Conservation (phyloP, 2,113 vertebrate species). For the Catharus fuscescens region DNA sequence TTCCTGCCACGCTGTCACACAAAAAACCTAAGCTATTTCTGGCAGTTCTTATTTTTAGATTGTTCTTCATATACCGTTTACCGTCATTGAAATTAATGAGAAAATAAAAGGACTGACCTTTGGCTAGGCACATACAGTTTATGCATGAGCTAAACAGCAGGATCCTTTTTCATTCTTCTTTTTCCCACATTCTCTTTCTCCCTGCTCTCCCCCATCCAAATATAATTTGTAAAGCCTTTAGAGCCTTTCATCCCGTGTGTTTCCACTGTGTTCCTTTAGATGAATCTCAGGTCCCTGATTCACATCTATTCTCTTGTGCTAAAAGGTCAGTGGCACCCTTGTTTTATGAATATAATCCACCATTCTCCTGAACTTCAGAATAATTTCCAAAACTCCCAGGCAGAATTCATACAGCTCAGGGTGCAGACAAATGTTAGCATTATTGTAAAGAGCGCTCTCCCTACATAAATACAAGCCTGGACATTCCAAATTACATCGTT, state of each 20-base stretch:
- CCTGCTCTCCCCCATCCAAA: not conserved
- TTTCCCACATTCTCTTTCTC: slow-evolving; percentile 51
- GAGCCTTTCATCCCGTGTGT: slow-evolving; percentile 14
- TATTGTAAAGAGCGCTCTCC: not conserved
- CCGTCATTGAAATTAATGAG: slow-evolving; percentile 45
- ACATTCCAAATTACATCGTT: not conserved
- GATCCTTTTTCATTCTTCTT: slow-evolving; percentile 32
- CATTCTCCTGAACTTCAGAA: not conserved
- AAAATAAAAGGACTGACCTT: slow-evolving; percentile 64
- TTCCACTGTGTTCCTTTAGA: slow-evolving; percentile 9
- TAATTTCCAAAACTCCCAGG: not conserved
- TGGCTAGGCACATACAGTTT: slow-evolving; percentile 64
- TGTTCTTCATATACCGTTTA: slow-evolving; percentile 45
- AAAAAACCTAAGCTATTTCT: slow-evolving; percentile 37
- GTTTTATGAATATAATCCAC: slow-evolving; percentile 37
- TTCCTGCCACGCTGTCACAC: not conserved
- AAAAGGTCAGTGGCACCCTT: slow-evolving; percentile 26
- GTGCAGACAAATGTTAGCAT: not conserved
- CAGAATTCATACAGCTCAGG: not conserved
- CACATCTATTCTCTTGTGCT: slow-evolving; percentile 13
- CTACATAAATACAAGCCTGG: not conserved
- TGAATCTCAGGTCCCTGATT: not conserved
- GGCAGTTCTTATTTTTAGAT: slow-evolving; percentile 49
- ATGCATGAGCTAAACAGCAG: slow-evolving; percentile 47
- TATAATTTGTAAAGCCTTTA: slow-evolving; percentile 53